Base-by-base conservation (phyloP, 2,888 invertebrate species). In the Neoaliturus tenellus region DNA sequence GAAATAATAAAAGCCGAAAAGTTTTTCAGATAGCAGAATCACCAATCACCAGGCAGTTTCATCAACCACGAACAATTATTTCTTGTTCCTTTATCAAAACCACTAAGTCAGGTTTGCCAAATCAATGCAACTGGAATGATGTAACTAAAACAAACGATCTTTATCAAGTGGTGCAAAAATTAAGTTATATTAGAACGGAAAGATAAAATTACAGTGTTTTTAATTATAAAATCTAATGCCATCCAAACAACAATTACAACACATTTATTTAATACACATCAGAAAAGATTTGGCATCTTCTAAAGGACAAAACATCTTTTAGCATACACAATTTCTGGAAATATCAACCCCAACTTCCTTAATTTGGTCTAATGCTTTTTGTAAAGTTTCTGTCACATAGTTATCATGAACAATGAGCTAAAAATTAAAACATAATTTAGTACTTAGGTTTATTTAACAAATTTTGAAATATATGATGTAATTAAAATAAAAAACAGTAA, bases 101-200 rank as follows among this genome's bases (percentile, higher is more conserved):
- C 28, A 28, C 62, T 28, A 62, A 62, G 14, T 62, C 62, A 23
- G 3, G 55, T 55, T n/a, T 62, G 25, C 28, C 62, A 62, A 62
- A 62, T 62, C 28, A 62, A 62, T 62, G 28, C 62, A 62, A 62
- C 31, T 62, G 62, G 62, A 62, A 62, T 62, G 62, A 62, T 28
- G 20, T 31, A 28, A 31, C 23, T 55, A 17, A 14, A 17, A 31
- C 14, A 28, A 62, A 62, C 31, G 20, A 28, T 28, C 5, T 5
- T 28, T 62, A 20, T 31, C 62, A 14, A 28, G 62, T 62, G 62
- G 62, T 62, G 62, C 62, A 62, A 12, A 62, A 62, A 31, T 23
- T 3, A 55, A 6, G 23, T 51, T 3, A 8, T 14, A 28, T 62
- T 62, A 14, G 14, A 55, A 55, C 23, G 23, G n/a, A 55, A 23